Percentiles rank a stretch among this genome's conserved stretches.
Evolutionary conservation across 2,113 vertebrate species (phyloP).

Genomic region (Melanocharis versteri): DNA sequence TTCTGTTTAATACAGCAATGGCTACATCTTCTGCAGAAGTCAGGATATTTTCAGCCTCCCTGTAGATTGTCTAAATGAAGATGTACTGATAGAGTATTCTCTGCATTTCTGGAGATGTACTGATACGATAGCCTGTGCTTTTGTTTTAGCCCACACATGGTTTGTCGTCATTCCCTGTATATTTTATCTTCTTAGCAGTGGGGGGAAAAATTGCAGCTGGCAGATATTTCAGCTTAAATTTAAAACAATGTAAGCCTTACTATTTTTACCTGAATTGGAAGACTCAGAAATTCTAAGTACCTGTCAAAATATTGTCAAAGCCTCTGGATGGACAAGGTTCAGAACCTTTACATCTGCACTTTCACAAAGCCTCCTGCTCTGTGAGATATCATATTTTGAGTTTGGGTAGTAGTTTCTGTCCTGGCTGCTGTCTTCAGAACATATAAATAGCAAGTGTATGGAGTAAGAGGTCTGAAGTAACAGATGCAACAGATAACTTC

Average conservation of each 20-base stretch:
- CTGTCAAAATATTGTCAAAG: background rate
- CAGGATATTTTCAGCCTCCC: slow-evolving; percentile 15
- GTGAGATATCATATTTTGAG: background rate
- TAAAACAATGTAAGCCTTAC: background rate
- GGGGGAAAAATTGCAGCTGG: background rate
- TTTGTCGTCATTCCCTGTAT: background rate
- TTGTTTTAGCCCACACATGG: background rate
- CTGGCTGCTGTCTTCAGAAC: background rate
- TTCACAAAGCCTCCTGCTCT: background rate
- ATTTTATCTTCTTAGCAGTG: background rate
- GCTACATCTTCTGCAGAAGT: background rate
- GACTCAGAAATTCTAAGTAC: background rate
- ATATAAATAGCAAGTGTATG: background rate
- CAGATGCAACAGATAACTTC: background rate
- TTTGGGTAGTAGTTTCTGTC: background rate
- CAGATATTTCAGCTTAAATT: background rate
- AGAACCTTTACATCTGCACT: background rate
- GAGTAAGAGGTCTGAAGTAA: background rate
- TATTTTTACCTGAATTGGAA: background rate
- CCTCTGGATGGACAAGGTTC: background rate
- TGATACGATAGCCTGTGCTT: background rate
- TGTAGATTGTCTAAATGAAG: background rate
- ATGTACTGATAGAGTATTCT: background rate
- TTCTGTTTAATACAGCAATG: background rate
- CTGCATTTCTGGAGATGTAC: background rate